These are phyloP conservation scores for Ranitomeya variabilis DNA, from an alignment of 2,113 vertebrate species.

Conservation along the genomic window DNA sequence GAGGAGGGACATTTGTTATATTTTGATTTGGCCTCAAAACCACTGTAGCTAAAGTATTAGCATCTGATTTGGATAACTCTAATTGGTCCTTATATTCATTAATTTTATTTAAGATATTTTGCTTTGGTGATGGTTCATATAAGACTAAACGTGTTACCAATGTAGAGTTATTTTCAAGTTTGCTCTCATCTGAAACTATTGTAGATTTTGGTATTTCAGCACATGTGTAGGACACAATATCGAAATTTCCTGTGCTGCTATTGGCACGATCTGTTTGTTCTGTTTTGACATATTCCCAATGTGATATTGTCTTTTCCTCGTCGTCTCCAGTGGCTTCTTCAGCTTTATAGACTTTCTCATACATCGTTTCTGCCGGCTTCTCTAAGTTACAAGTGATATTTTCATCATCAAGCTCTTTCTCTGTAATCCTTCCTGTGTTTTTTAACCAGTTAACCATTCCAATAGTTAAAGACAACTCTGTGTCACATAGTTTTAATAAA, in stretches of 20 bases:
- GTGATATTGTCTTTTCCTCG: too few relatives aligned
- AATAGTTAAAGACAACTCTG: constrained; percentile 83
- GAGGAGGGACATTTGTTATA: constrained; percentile 52
- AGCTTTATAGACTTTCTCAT: not conserved
- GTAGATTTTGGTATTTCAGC: not conserved
- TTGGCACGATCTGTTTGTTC: not conserved
- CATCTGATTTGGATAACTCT: constrained; percentile 72
- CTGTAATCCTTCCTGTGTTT: constrained; percentile 57
- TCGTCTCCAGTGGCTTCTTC: not conserved
- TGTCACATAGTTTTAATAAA: constrained; percentile 84
- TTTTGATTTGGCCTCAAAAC: constrained; percentile 62
- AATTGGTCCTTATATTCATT: constrained; percentile 67
- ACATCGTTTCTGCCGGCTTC: not conserved
- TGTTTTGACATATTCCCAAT: not conserved
- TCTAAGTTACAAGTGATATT: not conserved
- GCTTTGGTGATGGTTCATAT: not conserved
- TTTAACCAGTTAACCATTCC: constrained; percentile 85
- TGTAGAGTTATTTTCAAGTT: too few relatives aligned
- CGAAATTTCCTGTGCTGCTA: not conserved
- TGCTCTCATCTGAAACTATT: too few relatives aligned
- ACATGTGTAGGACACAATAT: not conserved
- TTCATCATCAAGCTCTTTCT: not conserved
- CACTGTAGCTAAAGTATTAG: constrained; percentile 66
- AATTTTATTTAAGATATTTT: not conserved
- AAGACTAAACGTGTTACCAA: not conserved